Percentiles rank a stretch among this genome's conserved stretches.
phyloP scores from a whole-genome alignment of 92 coral and sea anemone species.

The Palythoa grandiflora region DNA sequence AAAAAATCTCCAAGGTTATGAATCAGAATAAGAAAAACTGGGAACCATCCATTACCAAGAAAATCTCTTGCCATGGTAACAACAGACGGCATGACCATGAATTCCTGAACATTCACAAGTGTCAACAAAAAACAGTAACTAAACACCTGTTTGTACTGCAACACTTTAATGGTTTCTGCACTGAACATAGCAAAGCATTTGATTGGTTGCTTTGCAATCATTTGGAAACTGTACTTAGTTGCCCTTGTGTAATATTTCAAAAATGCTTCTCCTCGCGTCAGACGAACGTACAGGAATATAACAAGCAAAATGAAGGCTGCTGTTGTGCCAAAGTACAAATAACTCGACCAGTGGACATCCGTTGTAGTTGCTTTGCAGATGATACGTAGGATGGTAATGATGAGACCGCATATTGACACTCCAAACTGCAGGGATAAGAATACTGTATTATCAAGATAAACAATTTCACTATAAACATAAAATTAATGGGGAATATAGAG shows the following conservation, averaged over 20 bases:
- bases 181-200: conserved; percentile 76
- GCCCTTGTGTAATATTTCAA: conserved; percentile 80
- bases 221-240: conserved; percentile 71
- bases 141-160: conserved; percentile 85
- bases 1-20: conserved; percentile 87
- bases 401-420: conserved; percentile 81
- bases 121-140: conserved; percentile 87
- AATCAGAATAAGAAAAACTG: conserved; percentile 81
- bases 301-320: conserved; percentile 74
- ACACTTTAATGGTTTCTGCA: conserved; percentile 78
- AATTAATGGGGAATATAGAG: too few species aligned
- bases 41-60: conserved; percentile 92
- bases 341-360: conserved; percentile 82
- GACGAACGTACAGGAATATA: conserved; percentile 72
- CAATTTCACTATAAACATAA: background rate
- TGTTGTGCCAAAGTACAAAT: conserved; percentile 86
- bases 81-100: conserved; percentile 89
- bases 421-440: conserved; percentile 74
- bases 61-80: conserved; percentile 90
- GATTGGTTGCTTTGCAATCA: conserved; percentile 74
- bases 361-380: conserved; percentile 82
- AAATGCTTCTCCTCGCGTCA: conserved; percentile 79
- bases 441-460: background rate
- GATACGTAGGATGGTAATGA: conserved; percentile 77
- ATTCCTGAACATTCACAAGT: conserved; percentile 81